Conservation (phyloP, 2,888 invertebrate species). For the Ochropacha duplaris region DNA sequence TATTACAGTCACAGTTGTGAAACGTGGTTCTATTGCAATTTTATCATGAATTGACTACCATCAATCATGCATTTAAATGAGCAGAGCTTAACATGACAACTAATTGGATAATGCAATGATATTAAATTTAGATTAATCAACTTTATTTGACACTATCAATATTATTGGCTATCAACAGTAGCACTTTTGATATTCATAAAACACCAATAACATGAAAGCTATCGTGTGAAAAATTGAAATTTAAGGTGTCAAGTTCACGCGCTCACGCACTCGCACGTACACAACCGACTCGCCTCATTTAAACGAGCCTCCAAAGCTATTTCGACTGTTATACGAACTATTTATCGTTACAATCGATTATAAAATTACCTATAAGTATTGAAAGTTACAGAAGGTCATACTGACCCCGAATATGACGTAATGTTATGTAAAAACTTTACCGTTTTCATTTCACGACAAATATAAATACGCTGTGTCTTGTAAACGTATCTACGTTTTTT, state of each 20-base stretch:
- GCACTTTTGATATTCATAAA: background rate
- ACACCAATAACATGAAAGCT: background rate
- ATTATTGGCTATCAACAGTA: background rate
- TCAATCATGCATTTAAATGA: background rate
- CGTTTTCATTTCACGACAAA: constrained; percentile 4
- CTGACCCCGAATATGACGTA: constrained; percentile 25
- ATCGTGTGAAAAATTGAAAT: background rate
- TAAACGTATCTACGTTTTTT: background rate
- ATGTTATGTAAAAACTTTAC: constrained; percentile 22
- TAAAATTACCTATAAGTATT: constrained; percentile 51
- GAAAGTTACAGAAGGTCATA: constrained; percentile 44
- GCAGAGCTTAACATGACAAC: background rate
- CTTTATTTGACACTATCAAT: background rate
- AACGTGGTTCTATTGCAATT: background rate
- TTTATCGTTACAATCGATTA: constrained; percentile 49
- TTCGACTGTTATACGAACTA: constrained; percentile 10
- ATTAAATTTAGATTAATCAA: background rate
- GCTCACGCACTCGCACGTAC: background rate
- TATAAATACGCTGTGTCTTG: background rate
- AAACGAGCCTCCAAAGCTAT: background rate
- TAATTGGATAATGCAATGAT: background rate
- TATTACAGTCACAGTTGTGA: background rate
- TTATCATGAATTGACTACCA: background rate
- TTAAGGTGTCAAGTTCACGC: constrained; percentile 5
- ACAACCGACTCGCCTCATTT: background rate